phyloP scores from a whole-genome alignment of 2,797 vertebrate genomes.

The Serranus cabrilla region DNA sequence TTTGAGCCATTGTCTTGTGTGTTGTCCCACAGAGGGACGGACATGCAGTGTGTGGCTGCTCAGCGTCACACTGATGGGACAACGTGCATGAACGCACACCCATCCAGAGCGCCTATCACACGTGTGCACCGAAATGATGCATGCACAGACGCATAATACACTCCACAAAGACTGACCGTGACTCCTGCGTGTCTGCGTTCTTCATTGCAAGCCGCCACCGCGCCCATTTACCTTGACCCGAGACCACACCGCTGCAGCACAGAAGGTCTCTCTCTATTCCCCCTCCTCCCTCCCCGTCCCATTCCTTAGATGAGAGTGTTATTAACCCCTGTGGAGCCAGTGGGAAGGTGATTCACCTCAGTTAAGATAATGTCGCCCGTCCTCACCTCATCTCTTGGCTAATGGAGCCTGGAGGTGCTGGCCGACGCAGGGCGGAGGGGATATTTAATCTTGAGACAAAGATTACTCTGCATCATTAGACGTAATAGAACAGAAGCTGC shows the following conservation, averaged over 20 bases:
- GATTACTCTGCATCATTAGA: slow-evolving; percentile 51
- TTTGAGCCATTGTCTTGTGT: neutral
- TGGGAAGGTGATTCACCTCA: slow-evolving; percentile 76
- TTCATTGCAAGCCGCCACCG: slow-evolving; percentile 58
- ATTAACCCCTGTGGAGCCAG: slow-evolving; percentile 70
- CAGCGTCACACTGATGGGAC: slow-evolving; percentile 17
- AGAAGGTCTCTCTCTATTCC: slow-evolving; percentile 19
- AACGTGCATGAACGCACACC: slow-evolving; percentile 25
- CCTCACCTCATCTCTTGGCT: slow-evolving; percentile 75
- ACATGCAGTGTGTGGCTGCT: slow-evolving; percentile 39
- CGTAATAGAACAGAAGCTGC: slow-evolving; percentile 17
- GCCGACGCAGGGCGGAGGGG: slow-evolving; percentile 44
- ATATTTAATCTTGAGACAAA: slow-evolving; percentile 65
- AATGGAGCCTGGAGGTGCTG: slow-evolving; percentile 74
- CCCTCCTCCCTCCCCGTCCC: slow-evolving; percentile 24
- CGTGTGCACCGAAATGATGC: slow-evolving; percentile 37
- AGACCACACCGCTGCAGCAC: slow-evolving; percentile 10
- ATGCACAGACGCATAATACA: slow-evolving; percentile 20
- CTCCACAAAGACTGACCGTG: slow-evolving; percentile 46
- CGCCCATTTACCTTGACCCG: slow-evolving; percentile 71
- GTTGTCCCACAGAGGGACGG: slow-evolving; percentile 14
- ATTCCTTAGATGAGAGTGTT: slow-evolving; percentile 58
- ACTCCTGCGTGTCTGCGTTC: slow-evolving; percentile 49
- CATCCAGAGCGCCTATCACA: neutral
- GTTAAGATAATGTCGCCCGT: slow-evolving; percentile 72